phyloP scores from a whole-genome alignment of 64 coral and sea anemone species.

The Trachythela sp. region DNA sequence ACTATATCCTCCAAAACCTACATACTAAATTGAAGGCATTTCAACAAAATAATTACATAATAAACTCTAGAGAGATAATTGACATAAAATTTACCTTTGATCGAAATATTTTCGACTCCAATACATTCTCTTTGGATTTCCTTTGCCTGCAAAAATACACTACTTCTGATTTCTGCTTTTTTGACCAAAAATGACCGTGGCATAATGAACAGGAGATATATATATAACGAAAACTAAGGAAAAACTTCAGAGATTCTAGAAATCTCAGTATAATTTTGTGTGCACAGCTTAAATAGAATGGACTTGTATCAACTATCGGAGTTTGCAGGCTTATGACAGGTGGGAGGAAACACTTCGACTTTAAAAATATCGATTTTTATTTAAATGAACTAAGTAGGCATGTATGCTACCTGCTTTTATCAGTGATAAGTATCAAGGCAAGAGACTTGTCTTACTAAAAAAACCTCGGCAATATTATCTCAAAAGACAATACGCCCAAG shows the following conservation, averaged over 20 bases:
- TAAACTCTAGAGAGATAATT: too few species aligned
- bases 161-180: background rate
- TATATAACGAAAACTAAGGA: background rate
- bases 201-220: background rate
- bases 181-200: background rate
- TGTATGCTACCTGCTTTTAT: background rate
- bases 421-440: background rate
- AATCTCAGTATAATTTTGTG: too few species aligned
- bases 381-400: background rate
- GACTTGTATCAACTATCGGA: background rate
- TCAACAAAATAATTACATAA: too few species aligned
- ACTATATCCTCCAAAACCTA: too few species aligned
- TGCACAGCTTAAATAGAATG: too few species aligned
- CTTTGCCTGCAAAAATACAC: background rate
- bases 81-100: too few species aligned
- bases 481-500: too few species aligned
- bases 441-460: background rate
- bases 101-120: too few species aligned
- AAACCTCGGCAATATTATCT: too few species aligned
- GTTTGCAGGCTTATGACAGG: background rate
- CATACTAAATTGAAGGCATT: too few species aligned
- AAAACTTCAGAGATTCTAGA: too few species aligned
- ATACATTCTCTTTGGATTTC: too few species aligned
- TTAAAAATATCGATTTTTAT: slow-evolving; percentile 4
- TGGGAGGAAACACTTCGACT: background rate